Evolutionary conservation across 1,140 invertebrate species (phyloP).

Genomic region (Drosophila seguyi): DNA sequence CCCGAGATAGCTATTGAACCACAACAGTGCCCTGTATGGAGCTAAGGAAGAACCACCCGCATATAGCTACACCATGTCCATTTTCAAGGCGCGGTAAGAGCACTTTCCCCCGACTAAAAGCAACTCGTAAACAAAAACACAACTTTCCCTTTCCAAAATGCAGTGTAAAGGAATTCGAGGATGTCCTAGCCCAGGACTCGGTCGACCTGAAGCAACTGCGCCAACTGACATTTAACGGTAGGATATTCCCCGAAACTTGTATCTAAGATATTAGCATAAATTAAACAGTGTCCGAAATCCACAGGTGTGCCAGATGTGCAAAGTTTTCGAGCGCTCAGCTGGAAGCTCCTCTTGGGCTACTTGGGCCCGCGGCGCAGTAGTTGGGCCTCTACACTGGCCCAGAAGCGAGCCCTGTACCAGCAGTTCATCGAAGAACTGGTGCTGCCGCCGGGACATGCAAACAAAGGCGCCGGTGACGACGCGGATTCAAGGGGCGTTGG

Average conservation of each 20-base stretch:
- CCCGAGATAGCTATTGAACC: background rate
- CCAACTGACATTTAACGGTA: constrained; percentile 92
- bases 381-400: constrained; percentile 89
- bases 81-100: constrained; percentile 78
- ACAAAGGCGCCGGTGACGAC: constrained; percentile 86
- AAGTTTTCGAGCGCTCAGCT: constrained; percentile 91
- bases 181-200: constrained; percentile 88
- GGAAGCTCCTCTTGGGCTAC: constrained; percentile 94
- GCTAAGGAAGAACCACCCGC: background rate
- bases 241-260: constrained; percentile 27
- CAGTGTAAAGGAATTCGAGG: constrained; percentile 91
- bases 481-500: constrained; percentile 68
- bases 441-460: constrained; percentile 90
- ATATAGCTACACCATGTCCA: constrained; percentile 68
- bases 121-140: constrained; percentile 14
- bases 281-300: constrained; percentile 32
- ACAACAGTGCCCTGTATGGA: constrained; percentile 32
- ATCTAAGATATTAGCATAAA: background rate
- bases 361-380: constrained; percentile 88
- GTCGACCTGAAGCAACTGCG: constrained; percentile 89
- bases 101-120: background rate
- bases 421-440: constrained; percentile 96
- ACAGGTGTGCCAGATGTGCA: constrained; percentile 93
- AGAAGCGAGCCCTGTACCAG: constrained; percentile 91
- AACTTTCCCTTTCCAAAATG: constrained; percentile 8